Percentiles rank a stretch among this genome's conserved stretches.
Conservation (phyloP, 2,113 vertebrate species). For the Agapornis roseicollis region DNA sequence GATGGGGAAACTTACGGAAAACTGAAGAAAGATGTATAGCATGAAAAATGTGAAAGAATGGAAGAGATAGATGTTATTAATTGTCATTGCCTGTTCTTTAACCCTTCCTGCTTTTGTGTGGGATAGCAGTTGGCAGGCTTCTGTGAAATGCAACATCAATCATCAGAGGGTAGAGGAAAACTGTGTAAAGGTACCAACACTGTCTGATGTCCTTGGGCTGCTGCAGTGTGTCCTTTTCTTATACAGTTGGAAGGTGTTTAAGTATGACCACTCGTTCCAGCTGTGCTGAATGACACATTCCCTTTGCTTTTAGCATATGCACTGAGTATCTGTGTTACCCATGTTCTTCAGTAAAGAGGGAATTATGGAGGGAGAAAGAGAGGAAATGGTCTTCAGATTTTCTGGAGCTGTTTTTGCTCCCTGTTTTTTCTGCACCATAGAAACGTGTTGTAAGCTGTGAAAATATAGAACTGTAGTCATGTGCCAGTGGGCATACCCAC, state of each 20-base stretch:
- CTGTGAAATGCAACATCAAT: background rate
- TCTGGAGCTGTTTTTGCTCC: background rate
- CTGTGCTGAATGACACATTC: background rate
- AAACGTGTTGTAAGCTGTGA: background rate
- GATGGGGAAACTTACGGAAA: background rate
- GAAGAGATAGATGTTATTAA: background rate
- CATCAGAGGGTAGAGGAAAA: background rate
- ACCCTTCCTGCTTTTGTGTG: background rate
- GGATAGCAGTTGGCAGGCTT: background rate
- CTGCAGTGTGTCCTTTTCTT: background rate
- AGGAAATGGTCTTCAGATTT: background rate
- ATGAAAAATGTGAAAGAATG: background rate
- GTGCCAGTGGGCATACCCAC: background rate
- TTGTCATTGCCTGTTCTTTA: background rate
- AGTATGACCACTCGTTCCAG: fast-evolving
- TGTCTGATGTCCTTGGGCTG: background rate
- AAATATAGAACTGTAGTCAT: background rate
- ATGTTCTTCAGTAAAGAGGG: background rate
- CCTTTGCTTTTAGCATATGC: background rate
- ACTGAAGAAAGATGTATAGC: background rate
- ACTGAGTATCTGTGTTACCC: background rate
- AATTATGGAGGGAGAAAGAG: background rate
- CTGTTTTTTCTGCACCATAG: background rate
- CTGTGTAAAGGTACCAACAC: background rate
- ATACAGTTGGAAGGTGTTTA: background rate